These are phyloP conservation scores for Camelus dromedarius DNA, from an alignment of 2,113 vertebrate genomes.

Conservation along the genomic window DNA sequence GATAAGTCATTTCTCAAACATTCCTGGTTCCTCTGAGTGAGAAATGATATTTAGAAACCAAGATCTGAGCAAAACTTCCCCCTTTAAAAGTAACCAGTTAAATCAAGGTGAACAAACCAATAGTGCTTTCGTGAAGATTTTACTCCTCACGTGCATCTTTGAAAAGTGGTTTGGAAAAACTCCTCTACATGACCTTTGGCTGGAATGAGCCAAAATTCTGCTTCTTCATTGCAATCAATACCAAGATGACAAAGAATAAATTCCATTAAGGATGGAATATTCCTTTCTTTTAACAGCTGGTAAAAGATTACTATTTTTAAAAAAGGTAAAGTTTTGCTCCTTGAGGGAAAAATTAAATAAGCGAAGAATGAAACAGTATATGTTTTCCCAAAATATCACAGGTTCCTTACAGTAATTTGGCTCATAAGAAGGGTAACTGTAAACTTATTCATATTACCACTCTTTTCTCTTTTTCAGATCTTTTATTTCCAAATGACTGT, in stretches of 20 bases:
- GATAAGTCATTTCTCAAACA: background rate
- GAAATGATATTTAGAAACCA: constrained; percentile 1
- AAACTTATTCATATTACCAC: constrained; percentile 36
- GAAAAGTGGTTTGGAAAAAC: background rate
- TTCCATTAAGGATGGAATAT: constrained; percentile 7
- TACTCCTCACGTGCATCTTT: background rate
- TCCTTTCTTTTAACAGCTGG: constrained; percentile 62
- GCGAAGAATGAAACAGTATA: constrained; percentile 58
- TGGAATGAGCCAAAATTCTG: background rate
- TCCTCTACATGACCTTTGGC: background rate
- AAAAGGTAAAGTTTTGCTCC: background rate
- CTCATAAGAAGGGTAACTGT: constrained; percentile 54
- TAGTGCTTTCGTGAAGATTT: background rate
- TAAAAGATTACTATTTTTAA: background rate
- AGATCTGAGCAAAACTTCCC: constrained; percentile 10
- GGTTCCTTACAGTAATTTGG: constrained; percentile 67
- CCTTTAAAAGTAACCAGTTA: constrained; percentile 10
- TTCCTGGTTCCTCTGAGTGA: background rate
- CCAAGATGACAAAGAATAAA: constrained; percentile 49
- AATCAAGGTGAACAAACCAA: background rate
- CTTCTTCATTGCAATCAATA: constrained; percentile 28
- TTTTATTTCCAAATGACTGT: constrained; percentile 70
- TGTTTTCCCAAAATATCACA: constrained; percentile 59
- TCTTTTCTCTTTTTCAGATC: constrained; percentile 57
- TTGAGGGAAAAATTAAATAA: constrained; percentile 67